Evolutionary conservation across 2,888 invertebrate genomes (phyloP).

Genomic region (Boloria selene): DNA sequence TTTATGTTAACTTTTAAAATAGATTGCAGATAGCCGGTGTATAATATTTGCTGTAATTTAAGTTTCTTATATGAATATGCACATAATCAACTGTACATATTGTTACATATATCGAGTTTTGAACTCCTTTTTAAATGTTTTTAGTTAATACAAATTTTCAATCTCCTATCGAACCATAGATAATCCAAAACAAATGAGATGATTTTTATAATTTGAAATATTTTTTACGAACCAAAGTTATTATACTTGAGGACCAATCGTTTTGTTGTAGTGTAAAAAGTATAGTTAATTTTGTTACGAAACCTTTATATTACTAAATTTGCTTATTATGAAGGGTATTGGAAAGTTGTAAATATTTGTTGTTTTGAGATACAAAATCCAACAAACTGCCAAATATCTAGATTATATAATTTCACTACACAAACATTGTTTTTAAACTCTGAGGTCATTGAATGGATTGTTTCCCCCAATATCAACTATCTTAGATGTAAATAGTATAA

Average conservation of each 20-base stretch:
- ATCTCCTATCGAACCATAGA: constrained; percentile 19
- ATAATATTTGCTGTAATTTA: constrained; percentile 13
- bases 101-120: constrained; percentile 29
- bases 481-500: constrained; percentile 10
- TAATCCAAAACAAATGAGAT: constrained; percentile 18
- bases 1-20: constrained; percentile 12
- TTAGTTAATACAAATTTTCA: constrained; percentile 15
- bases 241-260: constrained; percentile 34
- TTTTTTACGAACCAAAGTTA: constrained; percentile 33
- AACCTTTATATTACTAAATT: neutral
- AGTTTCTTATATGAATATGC: constrained; percentile 17
- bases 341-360: constrained; percentile 3
- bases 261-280: constrained; percentile 23
- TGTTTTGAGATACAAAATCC: constrained; percentile 4
- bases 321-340: constrained; percentile 1
- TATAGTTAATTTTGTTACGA: constrained; percentile 21
- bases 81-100: constrained; percentile 23
- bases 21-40: constrained; percentile 2
- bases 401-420: neutral
- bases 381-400: constrained; percentile 16
- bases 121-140: constrained; percentile 21
- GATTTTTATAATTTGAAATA: constrained; percentile 15
- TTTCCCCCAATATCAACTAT: neutral
- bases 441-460: neutral
- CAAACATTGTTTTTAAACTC: neutral